Evolutionary conservation across 2,113 vertebrate species (phyloP), one percentile per base, ranked within the genome.

Genomic region (Lichenostomus cassidix): DNA sequence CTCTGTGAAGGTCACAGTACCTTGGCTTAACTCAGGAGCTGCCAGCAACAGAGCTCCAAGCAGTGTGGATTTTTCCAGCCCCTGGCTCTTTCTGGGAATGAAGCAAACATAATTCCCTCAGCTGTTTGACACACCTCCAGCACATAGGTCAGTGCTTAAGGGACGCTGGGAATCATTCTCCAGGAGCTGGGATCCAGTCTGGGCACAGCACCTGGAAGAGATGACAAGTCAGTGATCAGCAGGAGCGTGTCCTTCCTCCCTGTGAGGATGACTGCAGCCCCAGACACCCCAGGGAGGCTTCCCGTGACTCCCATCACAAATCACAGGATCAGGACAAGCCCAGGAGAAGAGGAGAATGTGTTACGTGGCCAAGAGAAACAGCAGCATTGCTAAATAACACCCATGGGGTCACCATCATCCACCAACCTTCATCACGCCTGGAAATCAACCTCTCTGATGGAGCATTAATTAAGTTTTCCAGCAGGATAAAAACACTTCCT

Each of bases 381-480:
- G 24, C 49, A 70, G 22, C 63, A 29, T 16, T 0, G 0, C 50
- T 47, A 53, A 71, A 4, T 18, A 58, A 35, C 63, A 22, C 33
- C 58, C 49, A 11, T 1, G 31, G 69, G 56, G 18, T 46, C 2
- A 0, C 44, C 9, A 1, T 0, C 1, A 55, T 46, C 59, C 59
- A 20, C 2, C 3, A 20, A 16, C 15, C 81, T 52, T 50, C 67
- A 9, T 39, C 46, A 17, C 0, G 16, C 75, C 52, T 79, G 67
- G 59, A 86, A 89, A 82, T 27, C 44, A 35, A 79, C 56, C 53
- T 89, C 92, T 47, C 85, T 22, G 56, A 62, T 31, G 68, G 68
- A 78, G 41, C 47, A 17, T 88, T 92, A 82, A 93, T 93, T 60
- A 79, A 56, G 31, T 68, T 80, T 94, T 90, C 71, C 76, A 81